phyloP scores from a whole-genome alignment of 2,888 invertebrate species.

The Escarpia spicata region DNA sequence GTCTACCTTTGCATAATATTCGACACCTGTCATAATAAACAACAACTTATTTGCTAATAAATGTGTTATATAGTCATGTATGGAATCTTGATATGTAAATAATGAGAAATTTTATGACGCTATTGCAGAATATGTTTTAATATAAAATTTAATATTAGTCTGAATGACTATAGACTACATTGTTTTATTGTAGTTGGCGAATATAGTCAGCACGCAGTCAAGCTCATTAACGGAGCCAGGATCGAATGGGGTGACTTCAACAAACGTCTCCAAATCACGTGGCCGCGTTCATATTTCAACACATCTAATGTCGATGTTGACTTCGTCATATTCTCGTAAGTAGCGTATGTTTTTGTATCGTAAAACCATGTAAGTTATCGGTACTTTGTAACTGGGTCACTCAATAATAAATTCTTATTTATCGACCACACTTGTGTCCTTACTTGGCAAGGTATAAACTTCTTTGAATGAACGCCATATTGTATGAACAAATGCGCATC shows the following conservation, averaged over 20 bases:
- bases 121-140: neutral
- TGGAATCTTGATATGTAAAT: neutral
- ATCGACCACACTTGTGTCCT: neutral
- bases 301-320: neutral
- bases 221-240: neutral
- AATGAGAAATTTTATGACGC: neutral
- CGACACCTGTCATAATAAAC: too few species aligned
- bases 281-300: neutral
- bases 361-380: neutral
- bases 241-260: neutral
- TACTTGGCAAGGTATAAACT: neutral
- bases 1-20: neutral
- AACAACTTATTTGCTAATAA: neutral
- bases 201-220: neutral
- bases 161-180: too few species aligned
- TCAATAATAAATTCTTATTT: neutral
- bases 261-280: neutral
- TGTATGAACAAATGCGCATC: neutral
- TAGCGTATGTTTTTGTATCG: neutral
- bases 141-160: neutral
- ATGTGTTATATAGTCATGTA: neutral
- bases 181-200: neutral
- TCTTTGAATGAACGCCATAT: neutral
- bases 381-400: neutral
- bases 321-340: slow-evolving; percentile 12